A percentile compares a stretch with the other conserved stretches of the same genome.
phyloP scores from a whole-genome alignment of 92 coral and sea anemone genomes.

The Montipora capitata region DNA sequence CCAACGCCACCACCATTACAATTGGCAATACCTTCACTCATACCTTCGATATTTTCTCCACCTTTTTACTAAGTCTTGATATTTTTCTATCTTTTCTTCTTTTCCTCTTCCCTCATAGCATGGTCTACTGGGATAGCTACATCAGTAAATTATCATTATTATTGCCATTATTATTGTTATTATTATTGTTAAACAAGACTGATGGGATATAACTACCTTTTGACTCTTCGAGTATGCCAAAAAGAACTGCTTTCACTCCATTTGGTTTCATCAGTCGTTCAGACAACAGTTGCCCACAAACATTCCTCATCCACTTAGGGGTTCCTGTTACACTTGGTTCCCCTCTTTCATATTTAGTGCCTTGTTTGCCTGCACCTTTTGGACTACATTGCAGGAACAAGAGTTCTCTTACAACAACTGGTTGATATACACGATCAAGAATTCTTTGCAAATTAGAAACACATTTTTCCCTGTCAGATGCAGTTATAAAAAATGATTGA shows the following conservation, averaged over 20 bases:
- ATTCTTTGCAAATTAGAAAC: constrained; percentile 63
- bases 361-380: background rate
- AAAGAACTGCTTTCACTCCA: constrained; percentile 90
- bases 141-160: too few relatives aligned
- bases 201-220: constrained; percentile 63
- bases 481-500: constrained; percentile 32
- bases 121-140: too few relatives aligned
- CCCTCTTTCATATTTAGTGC: background rate
- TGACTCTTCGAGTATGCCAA: constrained; percentile 81
- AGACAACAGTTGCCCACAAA: constrained; percentile 91
- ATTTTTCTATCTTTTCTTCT: too few relatives aligned
- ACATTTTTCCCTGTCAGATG: constrained; percentile 78
- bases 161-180: too few relatives aligned
- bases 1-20: too few relatives aligned
- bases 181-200: background rate
- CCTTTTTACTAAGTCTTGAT: too few relatives aligned
- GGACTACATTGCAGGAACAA: constrained; percentile 82
- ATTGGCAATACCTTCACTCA: too few relatives aligned
- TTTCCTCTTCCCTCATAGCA: too few relatives aligned
- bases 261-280: constrained; percentile 85
- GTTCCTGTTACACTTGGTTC: constrained; percentile 22
- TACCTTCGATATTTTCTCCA: too few relatives aligned
- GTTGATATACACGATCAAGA: constrained; percentile 86
- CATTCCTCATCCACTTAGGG: constrained; percentile 82
- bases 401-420: constrained; percentile 88